Conservation (phyloP, 2,113 vertebrate genomes). For the Daubentonia madagascariensis region DNA sequence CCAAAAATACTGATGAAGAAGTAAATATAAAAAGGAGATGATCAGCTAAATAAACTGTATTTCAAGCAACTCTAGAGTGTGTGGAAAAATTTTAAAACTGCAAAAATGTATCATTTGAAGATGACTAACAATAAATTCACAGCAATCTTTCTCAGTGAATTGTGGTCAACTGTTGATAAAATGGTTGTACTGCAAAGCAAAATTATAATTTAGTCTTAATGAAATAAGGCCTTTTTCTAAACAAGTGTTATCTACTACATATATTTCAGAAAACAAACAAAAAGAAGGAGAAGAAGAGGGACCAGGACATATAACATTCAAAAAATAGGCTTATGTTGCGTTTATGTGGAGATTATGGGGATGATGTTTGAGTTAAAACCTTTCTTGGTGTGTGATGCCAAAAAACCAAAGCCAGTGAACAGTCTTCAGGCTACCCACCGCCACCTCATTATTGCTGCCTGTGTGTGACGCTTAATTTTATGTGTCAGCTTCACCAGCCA, state of each 20-base stretch:
- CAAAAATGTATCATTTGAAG: background rate
- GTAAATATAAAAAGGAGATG: background rate
- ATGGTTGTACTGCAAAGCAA: background rate
- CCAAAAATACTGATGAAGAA: background rate
- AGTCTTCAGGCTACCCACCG: fast-evolving
- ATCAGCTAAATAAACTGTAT: background rate
- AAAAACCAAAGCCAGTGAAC: fast-evolving
- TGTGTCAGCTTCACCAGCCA: background rate
- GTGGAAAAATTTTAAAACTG: background rate
- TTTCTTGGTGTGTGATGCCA: no score
- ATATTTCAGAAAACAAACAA: background rate
- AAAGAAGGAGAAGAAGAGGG: background rate
- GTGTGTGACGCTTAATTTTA: background rate
- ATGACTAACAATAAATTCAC: background rate
- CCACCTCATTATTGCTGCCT: fast-evolving
- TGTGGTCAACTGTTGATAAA: background rate
- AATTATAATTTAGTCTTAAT: background rate
- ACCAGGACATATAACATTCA: background rate
- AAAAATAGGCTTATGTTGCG: background rate
- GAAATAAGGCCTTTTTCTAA: background rate
- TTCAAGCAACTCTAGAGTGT: background rate
- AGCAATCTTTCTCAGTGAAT: background rate
- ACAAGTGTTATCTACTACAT: background rate
- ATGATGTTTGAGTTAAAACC: background rate
- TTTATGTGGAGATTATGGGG: background rate